Evolutionary conservation across 2,888 invertebrate species (phyloP), one percentile per base, ranked within the genome.

Genomic region (Blera fallax): DNA sequence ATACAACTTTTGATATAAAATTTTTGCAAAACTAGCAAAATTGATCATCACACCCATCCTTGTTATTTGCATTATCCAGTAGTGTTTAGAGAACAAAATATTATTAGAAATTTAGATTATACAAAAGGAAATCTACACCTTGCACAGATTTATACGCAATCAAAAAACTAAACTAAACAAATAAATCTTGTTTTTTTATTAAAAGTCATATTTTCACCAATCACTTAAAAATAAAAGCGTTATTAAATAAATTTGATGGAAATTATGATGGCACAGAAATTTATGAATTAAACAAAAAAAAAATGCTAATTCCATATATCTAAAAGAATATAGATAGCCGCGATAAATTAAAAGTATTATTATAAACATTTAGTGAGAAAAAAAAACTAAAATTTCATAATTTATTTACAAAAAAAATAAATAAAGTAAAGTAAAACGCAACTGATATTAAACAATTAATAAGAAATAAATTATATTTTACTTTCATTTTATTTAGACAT

Each of bases 361-460:
- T 78, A 62, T 32, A 34, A 56, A 72, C 11, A 43, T 52, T 32
- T 73, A 60, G 21, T 43, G 43, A 54, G 21, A 27, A 18, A 18
- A 18, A 54, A 40, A 32, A 62, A 18, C 11, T 24, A 72, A 43
- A 45, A 58, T 48, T 52, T 27, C 54, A 74, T 79, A 79, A 85
- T 74, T 85, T 85, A 85, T 85, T 85, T 85, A 65, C 70, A 80
- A 70, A 60, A 14, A 50, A 27, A 5, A n/a, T n/a, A n/a, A n/a
- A n/a, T n/a, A n/a, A n/a, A n/a, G n/a, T n/a, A 34, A 45, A 29
- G 40, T 14, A 10, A 67, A 40, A 40, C 32, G n/a, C n/a, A 60
- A 60, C 34, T 48, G 72, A 67, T 67, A 78, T 78, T 77, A 60
- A 73, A 34, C 34, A 67, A 52, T 52, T 64, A 70, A 27, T 64